A percentile compares a stretch with the other conserved stretches of the same genome.
These are phyloP conservation scores for Vultur gryphus DNA, from an alignment of 2,797 vertebrate species.

Conservation along the genomic window DNA sequence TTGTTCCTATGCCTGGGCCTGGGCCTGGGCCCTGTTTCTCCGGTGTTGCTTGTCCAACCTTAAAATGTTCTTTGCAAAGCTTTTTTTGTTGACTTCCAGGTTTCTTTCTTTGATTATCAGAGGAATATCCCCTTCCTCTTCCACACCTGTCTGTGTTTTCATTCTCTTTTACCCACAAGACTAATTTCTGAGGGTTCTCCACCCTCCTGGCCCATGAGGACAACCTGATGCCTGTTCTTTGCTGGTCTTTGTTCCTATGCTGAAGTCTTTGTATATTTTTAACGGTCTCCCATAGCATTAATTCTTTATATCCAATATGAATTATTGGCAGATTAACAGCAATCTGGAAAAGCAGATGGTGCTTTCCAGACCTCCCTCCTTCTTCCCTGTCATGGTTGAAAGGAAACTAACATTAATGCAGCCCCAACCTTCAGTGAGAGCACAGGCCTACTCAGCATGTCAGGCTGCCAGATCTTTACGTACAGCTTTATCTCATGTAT, in stretches of 20 bases:
- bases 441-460: constrained; percentile 24
- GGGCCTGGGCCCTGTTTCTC: background rate
- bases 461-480: constrained; percentile 29
- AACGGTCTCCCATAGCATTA: constrained; percentile 37
- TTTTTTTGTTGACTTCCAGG: background rate
- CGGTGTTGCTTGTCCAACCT: background rate
- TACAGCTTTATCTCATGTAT: background rate
- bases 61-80: background rate
- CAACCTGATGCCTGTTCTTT: background rate
- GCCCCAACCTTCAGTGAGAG: constrained; percentile 43
- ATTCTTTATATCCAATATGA: constrained; percentile 61
- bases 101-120: background rate
- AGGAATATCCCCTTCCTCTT: background rate
- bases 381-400: constrained; percentile 62
- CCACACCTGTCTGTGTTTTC: background rate
- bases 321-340: constrained; percentile 68
- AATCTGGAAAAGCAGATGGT: constrained; percentile 70
- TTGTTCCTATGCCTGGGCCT: background rate
- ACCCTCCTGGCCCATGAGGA: background rate
- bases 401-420: constrained; percentile 58
- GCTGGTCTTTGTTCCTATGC: background rate
- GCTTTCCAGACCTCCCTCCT: constrained; percentile 64
- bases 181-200: background rate
- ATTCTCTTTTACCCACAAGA: background rate
- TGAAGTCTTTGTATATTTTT: constrained; percentile 25